A percentile compares a stretch with the other conserved stretches of the same genome.
Evolutionary conservation across 1,140 invertebrate genomes (phyloP).

Genomic region (Penaeus indicus): DNA sequence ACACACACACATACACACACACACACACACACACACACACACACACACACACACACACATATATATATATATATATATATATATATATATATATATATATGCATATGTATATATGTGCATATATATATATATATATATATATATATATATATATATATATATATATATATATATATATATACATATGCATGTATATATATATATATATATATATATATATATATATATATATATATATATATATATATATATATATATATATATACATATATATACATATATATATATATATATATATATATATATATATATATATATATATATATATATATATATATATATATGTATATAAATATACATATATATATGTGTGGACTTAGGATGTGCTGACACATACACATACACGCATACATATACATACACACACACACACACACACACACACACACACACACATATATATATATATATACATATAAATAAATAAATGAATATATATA

Average conservation of each 20-base stretch:
- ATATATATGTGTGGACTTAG: constrained; percentile 1
- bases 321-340: constrained; percentile 35
- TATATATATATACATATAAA: constrained; percentile 16
- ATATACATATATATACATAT: constrained; percentile 74
- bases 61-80: neutral
- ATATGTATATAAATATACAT: constrained; percentile 38
- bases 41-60: neutral
- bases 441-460: neutral
- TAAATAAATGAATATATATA: neutral
- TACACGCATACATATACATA: neutral
- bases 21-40: neutral
- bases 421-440: neutral
- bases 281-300: neutral
- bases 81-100: constrained; percentile 8
- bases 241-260: constrained; percentile 92
- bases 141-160: constrained; percentile 20
- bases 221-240: constrained; percentile 9
- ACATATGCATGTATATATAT: neutral
- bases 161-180: neutral
- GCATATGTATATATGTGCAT: neutral
- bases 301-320: constrained; percentile 29
- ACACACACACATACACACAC: neutral
- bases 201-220: neutral
- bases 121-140: constrained; percentile 20
- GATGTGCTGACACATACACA: neutral